phyloP scores from a whole-genome alignment of 1,140 invertebrate species.

The Pogonognathellus flavescens region DNA sequence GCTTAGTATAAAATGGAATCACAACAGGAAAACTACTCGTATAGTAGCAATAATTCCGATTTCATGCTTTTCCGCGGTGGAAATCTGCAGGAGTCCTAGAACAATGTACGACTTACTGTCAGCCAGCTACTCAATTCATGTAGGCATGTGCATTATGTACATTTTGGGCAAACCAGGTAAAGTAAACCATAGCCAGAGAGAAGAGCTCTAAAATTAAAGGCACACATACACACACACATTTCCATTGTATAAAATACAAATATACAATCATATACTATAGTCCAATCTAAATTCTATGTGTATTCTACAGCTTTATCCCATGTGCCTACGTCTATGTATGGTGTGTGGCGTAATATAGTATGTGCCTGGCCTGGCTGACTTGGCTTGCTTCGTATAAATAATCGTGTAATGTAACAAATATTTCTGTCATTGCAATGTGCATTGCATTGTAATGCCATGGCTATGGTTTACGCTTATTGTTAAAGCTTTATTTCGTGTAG shows the following conservation, averaged over 20 bases:
- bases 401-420: background rate
- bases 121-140: slow-evolving; percentile 23
- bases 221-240: too few relatives aligned
- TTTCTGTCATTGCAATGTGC: slow-evolving; percentile 33
- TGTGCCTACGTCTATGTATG: background rate
- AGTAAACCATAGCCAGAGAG: background rate
- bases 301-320: background rate
- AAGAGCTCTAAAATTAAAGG: too few relatives aligned
- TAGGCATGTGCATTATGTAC: background rate
- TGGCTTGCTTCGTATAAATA: background rate
- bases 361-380: too few relatives aligned
- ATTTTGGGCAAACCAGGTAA: background rate
- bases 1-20: slow-evolving; percentile 18
- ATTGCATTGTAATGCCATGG: slow-evolving; percentile 21
- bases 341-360: too few relatives aligned
- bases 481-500: background rate
- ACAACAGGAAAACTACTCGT: slow-evolving; percentile 42
- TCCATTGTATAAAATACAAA: too few relatives aligned
- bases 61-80: slow-evolving; percentile 49
- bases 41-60: slow-evolving; percentile 37
- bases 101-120: slow-evolving; percentile 42
- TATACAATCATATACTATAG: too few relatives aligned
- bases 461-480: background rate
- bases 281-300: too few relatives aligned
- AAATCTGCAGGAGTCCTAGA: slow-evolving; percentile 43